A percentile compares a stretch with the other conserved stretches of the same genome.
Conservation (phyloP, 2,888 invertebrate genomes). For the Thera obeliscata region DNA sequence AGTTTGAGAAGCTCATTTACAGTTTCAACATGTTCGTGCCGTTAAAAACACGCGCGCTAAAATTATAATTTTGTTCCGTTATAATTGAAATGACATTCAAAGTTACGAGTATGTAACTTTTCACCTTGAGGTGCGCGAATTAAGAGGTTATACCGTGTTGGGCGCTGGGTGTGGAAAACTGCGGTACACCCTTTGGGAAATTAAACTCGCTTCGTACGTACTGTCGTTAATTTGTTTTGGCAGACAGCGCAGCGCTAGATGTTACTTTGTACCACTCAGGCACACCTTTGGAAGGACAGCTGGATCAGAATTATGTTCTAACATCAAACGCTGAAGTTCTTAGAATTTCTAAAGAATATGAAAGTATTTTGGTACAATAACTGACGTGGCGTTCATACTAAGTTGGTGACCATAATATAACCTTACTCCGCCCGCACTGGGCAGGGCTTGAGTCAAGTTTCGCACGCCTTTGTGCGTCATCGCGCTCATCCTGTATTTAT, state of each 20-base stretch:
- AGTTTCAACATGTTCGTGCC: slow-evolving; percentile 21
- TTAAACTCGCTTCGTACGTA: slow-evolving; percentile 65
- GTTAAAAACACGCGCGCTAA: slow-evolving; percentile 23
- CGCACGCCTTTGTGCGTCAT: slow-evolving; percentile 29
- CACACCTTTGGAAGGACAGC: slow-evolving; percentile 24
- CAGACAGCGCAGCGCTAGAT: slow-evolving; percentile 48
- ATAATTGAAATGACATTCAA: slow-evolving; percentile 47
- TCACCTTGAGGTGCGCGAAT: slow-evolving; percentile 42
- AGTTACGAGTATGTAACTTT: slow-evolving; percentile 43
- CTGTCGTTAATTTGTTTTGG: slow-evolving; percentile 75
- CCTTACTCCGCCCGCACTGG: slow-evolving; percentile 16
- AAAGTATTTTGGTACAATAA: neutral
- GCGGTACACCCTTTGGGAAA: slow-evolving; percentile 74
- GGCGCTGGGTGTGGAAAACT: slow-evolving; percentile 58
- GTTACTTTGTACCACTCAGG: slow-evolving; percentile 41
- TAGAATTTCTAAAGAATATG: neutral
- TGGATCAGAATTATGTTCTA: slow-evolving; percentile 1
- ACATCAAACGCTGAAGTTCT: neutral
- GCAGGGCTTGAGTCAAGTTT: slow-evolving; percentile 25
- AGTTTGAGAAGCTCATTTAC: slow-evolving; percentile 19
- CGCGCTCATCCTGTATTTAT: slow-evolving; percentile 28
- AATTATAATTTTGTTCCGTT: slow-evolving; percentile 37
- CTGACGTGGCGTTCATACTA: slow-evolving; percentile 1
- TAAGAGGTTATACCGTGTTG: slow-evolving; percentile 52
- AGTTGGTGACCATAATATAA: slow-evolving; percentile 18